Percentiles rank a stretch among this genome's conserved stretches.
Evolutionary conservation across 2,888 invertebrate genomes (phyloP).

Genomic region (Plemyria rubiginata): DNA sequence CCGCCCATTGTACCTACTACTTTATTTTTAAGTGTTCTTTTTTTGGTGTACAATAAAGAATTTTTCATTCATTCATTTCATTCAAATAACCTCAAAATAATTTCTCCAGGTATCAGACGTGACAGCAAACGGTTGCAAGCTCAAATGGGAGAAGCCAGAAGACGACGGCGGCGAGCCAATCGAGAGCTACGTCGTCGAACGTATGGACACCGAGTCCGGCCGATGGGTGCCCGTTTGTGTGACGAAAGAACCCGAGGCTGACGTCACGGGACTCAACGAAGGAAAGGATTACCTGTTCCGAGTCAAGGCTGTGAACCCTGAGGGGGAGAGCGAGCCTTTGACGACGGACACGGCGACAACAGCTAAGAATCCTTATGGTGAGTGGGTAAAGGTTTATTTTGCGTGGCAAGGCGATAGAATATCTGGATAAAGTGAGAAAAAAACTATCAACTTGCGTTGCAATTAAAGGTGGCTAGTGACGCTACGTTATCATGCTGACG

Average conservation of each 20-base stretch:
- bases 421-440: no score
- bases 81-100: slow-evolving; percentile 1
- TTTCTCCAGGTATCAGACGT: slow-evolving; percentile 88
- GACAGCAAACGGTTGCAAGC: slow-evolving; percentile 95
- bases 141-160: slow-evolving; percentile 98
- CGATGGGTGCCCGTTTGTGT: slow-evolving; percentile 97
- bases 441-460: no score
- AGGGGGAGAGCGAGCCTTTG: slow-evolving; percentile 98
- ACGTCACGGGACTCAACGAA: slow-evolving; percentile 95
- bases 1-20: no score
- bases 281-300: slow-evolving; percentile 99
- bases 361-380: slow-evolving; percentile 98
- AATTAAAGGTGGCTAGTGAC: no score
- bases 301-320: slow-evolving; percentile 97
- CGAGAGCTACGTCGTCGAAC: slow-evolving; percentile 97
- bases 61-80: no score
- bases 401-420: background rate
- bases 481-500: no score
- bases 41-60: no score
- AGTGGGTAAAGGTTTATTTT: slow-evolving; percentile 45
- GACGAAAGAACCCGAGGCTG: slow-evolving; percentile 89
- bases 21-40: no score
- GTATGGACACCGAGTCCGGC: slow-evolving; percentile 97
- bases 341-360: slow-evolving; percentile 95
- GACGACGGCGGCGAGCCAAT: slow-evolving; percentile 98